phyloP scores from a whole-genome alignment of 2,888 invertebrate genomes.

The Cheilosia variabilis region DNA sequence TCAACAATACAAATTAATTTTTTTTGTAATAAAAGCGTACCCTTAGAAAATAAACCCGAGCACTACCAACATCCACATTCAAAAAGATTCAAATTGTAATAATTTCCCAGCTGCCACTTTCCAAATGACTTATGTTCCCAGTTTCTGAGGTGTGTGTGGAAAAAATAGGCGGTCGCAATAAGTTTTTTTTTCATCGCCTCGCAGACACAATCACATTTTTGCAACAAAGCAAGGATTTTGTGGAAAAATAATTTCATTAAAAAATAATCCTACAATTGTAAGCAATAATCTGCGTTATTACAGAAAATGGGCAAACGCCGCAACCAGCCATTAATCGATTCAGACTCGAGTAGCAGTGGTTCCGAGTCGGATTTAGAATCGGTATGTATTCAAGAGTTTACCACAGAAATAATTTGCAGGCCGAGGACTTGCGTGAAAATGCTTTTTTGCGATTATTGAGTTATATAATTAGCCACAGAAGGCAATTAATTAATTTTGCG shows the following conservation, averaged over 20 bases:
- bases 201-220: constrained; percentile 27
- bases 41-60: neutral
- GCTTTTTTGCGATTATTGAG: constrained; percentile 11
- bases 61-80: constrained; percentile 19
- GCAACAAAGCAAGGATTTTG: neutral
- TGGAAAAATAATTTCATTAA: constrained; percentile 15
- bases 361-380: constrained; percentile 92
- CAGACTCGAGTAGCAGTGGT: constrained; percentile 92
- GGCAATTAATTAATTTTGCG: neutral
- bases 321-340: constrained; percentile 92
- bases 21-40: neutral
- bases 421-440: constrained; percentile 8
- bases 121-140: constrained; percentile 46
- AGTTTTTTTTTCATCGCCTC: constrained; percentile 53
- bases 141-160: constrained; percentile 57
- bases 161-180: constrained; percentile 58
- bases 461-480: constrained; percentile 45
- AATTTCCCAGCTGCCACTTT: constrained; percentile 60
- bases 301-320: constrained; percentile 91
- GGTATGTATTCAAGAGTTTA: constrained; percentile 85
- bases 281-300: constrained; percentile 3
- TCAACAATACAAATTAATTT: too few species aligned
- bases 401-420: neutral
- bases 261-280: constrained; percentile 8
- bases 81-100: constrained; percentile 15